Conservation (phyloP, 2,113 vertebrate genomes). For the Saccopteryx bilineata region DNA sequence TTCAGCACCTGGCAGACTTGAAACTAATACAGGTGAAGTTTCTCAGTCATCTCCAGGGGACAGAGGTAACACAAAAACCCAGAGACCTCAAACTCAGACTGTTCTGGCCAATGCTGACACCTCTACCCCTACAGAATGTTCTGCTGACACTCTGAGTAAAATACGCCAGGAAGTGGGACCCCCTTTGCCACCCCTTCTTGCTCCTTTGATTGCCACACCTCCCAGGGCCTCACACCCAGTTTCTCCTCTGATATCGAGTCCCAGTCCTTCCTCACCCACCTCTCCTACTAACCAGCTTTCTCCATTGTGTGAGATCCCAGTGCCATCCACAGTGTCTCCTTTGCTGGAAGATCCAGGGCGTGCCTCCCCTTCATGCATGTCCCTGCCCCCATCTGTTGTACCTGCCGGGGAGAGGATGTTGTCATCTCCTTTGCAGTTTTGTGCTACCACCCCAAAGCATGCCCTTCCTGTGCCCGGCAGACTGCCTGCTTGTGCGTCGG, state of each 20-base stretch:
- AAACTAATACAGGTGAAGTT: neutral
- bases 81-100: constrained; percentile 51
- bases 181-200: constrained; percentile 93
- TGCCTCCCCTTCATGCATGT: constrained; percentile 85
- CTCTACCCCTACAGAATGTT: constrained; percentile 79
- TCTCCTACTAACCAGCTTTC: constrained; percentile 88
- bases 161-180: constrained; percentile 94
- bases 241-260: constrained; percentile 86
- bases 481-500: constrained; percentile 89
- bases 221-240: constrained; percentile 85
- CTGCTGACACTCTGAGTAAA: constrained; percentile 87
- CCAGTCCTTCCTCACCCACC: constrained; percentile 86
- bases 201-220: constrained; percentile 92
- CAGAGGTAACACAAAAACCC: constrained; percentile 56
- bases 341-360: constrained; percentile 71
- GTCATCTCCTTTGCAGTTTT: constrained; percentile 96
- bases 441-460: constrained; percentile 97
- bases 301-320: constrained; percentile 81
- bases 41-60: constrained; percentile 53
- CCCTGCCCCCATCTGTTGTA: constrained; percentile 86
- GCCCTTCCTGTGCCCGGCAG: constrained; percentile 96
- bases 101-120: constrained; percentile 78
- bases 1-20: neutral
- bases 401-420: constrained; percentile 80
- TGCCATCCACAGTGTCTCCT: constrained; percentile 83